phyloP scores from a whole-genome alignment of 1,140 invertebrate species.

The Euwallacea similis region DNA sequence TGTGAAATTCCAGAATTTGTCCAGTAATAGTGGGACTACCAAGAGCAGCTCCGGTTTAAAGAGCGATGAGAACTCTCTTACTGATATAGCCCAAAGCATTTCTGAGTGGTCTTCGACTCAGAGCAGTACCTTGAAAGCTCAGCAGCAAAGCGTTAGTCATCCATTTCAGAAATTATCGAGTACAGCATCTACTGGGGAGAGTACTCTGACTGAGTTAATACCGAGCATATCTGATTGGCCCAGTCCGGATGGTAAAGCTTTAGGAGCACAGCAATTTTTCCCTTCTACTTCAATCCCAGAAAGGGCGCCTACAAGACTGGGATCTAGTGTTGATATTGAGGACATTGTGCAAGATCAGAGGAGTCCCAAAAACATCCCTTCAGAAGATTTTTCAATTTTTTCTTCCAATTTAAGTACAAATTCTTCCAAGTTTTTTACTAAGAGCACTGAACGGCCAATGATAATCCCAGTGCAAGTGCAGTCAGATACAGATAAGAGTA shows the following conservation, averaged over 20 bases:
- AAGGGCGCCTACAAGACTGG: slow-evolving; percentile 39
- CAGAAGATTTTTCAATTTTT: slow-evolving; percentile 45
- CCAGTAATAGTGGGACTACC: slow-evolving; percentile 66
- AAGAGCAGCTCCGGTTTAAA: slow-evolving; percentile 61
- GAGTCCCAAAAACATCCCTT: slow-evolving; percentile 50
- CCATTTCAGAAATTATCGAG: slow-evolving; percentile 53
- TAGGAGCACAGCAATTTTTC: slow-evolving; percentile 44
- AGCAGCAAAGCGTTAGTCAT: slow-evolving; percentile 41
- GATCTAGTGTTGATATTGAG: slow-evolving; percentile 47
- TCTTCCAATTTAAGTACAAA: slow-evolving; percentile 25
- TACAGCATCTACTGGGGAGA: slow-evolving; percentile 50
- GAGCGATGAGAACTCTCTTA: slow-evolving; percentile 60
- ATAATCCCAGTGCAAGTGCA: slow-evolving; percentile 46
- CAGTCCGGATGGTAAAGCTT: slow-evolving; percentile 46
- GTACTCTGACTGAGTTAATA: slow-evolving; percentile 50
- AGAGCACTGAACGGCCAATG: slow-evolving; percentile 50
- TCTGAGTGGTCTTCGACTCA: slow-evolving; percentile 63
- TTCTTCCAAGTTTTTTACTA: slow-evolving; percentile 42
- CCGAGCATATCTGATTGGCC: slow-evolving; percentile 54
- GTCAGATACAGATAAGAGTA: slow-evolving; percentile 51
- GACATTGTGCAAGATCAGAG: slow-evolving; percentile 42
- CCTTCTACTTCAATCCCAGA: slow-evolving; percentile 27
- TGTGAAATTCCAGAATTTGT: slow-evolving; percentile 72
- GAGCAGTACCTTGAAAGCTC: slow-evolving; percentile 50
- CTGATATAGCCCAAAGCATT: slow-evolving; percentile 61